Percentiles rank a stretch among this genome's conserved stretches.
Evolutionary conservation across 1,140 invertebrate genomes (phyloP).

Genomic region (Sesamia nonagrioides): DNA sequence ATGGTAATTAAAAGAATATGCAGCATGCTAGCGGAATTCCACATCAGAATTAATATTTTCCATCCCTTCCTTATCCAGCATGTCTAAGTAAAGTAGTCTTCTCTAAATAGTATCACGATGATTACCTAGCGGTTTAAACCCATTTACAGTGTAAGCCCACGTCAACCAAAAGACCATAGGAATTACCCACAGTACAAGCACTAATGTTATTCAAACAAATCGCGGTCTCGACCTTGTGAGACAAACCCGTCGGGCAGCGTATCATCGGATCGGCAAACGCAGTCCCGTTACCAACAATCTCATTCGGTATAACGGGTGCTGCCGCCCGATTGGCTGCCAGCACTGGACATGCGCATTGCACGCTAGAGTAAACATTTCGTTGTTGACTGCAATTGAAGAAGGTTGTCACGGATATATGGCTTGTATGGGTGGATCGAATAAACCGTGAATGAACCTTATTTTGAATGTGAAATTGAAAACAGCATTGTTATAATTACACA

Average conservation of each 20-base stretch:
- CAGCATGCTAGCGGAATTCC: no score
- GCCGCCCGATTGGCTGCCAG: slow-evolving; percentile 34
- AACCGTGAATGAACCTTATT: slow-evolving; percentile 24
- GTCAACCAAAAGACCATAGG: slow-evolving; percentile 1
- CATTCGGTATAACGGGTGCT: slow-evolving; percentile 42
- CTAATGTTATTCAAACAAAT: slow-evolving; percentile 43
- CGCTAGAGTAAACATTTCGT: slow-evolving; percentile 38
- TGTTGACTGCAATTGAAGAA: slow-evolving; percentile 9
- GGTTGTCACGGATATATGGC: slow-evolving; percentile 35
- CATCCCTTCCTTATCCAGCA: no score
- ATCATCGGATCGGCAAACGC: slow-evolving; percentile 37
- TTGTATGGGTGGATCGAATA: slow-evolving; percentile 5
- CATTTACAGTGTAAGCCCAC: background rate
- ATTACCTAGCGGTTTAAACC: background rate
- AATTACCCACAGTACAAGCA: slow-evolving; percentile 1
- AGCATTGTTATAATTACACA: background rate
- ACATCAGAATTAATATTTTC: no score
- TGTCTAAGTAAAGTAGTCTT: no score
- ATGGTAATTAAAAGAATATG: no score
- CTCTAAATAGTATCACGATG: no score
- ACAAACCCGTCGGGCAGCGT: slow-evolving; percentile 32
- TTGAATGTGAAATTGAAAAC: background rate
- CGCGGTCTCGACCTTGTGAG: slow-evolving; percentile 41
- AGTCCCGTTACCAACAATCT: slow-evolving; percentile 41
- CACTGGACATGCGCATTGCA: slow-evolving; percentile 26